These are phyloP conservation scores for Manis crassicaudata DNA, from an alignment of 2,797 vertebrate genomes.

Conservation along the genomic window DNA sequence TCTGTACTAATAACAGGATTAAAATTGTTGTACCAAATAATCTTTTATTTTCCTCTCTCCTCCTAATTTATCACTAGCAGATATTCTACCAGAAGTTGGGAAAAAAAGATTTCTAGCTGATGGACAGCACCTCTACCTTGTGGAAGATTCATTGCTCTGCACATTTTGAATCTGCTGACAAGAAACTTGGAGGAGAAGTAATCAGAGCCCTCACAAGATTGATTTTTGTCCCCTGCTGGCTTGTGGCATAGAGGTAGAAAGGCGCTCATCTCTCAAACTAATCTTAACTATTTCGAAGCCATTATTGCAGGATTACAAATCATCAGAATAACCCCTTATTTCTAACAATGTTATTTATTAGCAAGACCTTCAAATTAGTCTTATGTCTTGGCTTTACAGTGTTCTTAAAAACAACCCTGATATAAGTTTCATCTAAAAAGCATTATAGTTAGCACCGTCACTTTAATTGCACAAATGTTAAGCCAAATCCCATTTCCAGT, in stretches of 20 bases:
- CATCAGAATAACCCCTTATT: constrained; percentile 80
- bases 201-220: constrained; percentile 88
- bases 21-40: constrained; percentile 83
- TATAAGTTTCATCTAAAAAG: constrained; percentile 55
- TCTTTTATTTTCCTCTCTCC: constrained; percentile 78
- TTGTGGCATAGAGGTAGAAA: constrained; percentile 83
- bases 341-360: constrained; percentile 79
- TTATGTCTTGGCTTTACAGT: constrained; percentile 62
- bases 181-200: constrained; percentile 88
- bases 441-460: background rate
- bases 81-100: constrained; percentile 84
- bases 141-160: constrained; percentile 88
- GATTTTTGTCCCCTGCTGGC: constrained; percentile 87
- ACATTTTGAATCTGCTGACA: constrained; percentile 90
- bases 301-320: constrained; percentile 86
- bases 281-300: constrained; percentile 88
- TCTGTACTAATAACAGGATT: constrained; percentile 83
- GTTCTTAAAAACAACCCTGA: constrained; percentile 63
- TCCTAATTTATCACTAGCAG: constrained; percentile 85
- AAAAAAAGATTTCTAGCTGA: constrained; percentile 83
- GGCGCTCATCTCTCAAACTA: constrained; percentile 86
- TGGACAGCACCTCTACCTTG: constrained; percentile 86
- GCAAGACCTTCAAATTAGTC: constrained; percentile 79
- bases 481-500: constrained; percentile 60
- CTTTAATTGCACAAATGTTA: constrained; percentile 71